Evolutionary conservation across 2,113 vertebrate species (phyloP), one percentile per base, ranked within the genome.

Genomic region (Siniperca chuatsi): DNA sequence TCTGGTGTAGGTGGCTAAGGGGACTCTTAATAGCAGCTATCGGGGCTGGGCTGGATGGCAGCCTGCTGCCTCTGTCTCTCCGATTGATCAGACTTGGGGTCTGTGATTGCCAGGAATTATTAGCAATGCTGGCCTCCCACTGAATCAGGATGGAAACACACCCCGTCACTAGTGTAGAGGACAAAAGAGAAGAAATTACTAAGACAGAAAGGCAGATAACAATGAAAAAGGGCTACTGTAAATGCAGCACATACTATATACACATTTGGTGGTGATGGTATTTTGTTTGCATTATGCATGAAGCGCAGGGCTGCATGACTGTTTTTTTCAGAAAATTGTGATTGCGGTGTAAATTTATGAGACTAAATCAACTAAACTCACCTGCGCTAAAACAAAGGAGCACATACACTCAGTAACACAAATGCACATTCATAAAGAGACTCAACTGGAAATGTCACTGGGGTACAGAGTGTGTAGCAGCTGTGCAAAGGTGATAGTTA

Each of bases 1-100:
- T 79, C 66, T 75, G 76, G 80, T 88, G 82, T 89, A 81, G 79
- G 83, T 76, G 92, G 93, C 82, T 82, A 82, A 78, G 70, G 79
- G 83, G 72, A 85, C 74, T 79, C 84, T 85, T 92, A 89, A 93
- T 91, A 90, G 87, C 91, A 90, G 92, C 90, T 89, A 87, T 93
- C 89, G 76, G 87, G 82, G 61, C 86, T 75, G 12, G 90, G 73
- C 89, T 92, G 92, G 93, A 89, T 52, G 84, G 84, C 87, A 80
- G 93, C 92, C 93, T 86, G 81, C 90, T 86, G 70, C 89, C 86
- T 93, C 83, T 52, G 73, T 85, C 89, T 89, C 84, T 88, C 72
- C 73, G 87, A 94, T 94, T 83, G 92, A 94, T 95, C 91, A 90
- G 84, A 84, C 77, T 58, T 25, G 57, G 82, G 75, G 44, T 52